Evolutionary conservation across 2,888 invertebrate genomes (phyloP).

Genomic region (Vandiemenella viatica): DNA sequence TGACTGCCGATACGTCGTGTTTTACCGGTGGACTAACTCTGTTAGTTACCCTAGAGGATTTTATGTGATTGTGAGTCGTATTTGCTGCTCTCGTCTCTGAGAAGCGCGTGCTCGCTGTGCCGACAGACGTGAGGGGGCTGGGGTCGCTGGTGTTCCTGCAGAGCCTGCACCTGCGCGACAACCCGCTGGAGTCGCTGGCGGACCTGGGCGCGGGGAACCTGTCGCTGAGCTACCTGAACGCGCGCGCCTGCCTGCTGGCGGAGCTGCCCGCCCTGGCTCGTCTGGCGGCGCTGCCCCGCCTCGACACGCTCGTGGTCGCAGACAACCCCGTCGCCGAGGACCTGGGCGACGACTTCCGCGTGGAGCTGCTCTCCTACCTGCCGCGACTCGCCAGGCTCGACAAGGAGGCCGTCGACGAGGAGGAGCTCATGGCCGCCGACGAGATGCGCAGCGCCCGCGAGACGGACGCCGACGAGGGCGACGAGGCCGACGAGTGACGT

Average conservation of each 20-base stretch:
- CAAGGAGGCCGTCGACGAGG: slow-evolving; percentile 33
- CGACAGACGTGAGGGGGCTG: too few species aligned
- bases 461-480: neutral
- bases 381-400: slow-evolving; percentile 39
- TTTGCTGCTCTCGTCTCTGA: too few species aligned
- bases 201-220: slow-evolving; percentile 33
- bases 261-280: slow-evolving; percentile 39
- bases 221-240: slow-evolving; percentile 39
- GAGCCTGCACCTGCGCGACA: slow-evolving; percentile 56
- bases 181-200: slow-evolving; percentile 38
- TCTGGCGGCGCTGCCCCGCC: slow-evolving; percentile 31
- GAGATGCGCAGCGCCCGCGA: neutral
- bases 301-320: slow-evolving; percentile 36
- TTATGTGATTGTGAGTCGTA: too few species aligned
- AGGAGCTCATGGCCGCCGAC: slow-evolving; percentile 30
- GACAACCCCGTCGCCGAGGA: slow-evolving; percentile 38
- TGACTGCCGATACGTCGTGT: too few species aligned
- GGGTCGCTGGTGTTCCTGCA: slow-evolving; percentile 38
- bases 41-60: too few species aligned
- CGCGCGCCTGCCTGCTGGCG: slow-evolving; percentile 37
- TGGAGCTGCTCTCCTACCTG: slow-evolving; percentile 35
- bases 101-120: too few species aligned
- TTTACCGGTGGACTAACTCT: too few species aligned
- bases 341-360: slow-evolving; percentile 26
- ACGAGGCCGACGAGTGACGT: neutral